Base-by-base conservation (phyloP, 1,140 invertebrate species). In the Aradophagus sp. region DNA sequence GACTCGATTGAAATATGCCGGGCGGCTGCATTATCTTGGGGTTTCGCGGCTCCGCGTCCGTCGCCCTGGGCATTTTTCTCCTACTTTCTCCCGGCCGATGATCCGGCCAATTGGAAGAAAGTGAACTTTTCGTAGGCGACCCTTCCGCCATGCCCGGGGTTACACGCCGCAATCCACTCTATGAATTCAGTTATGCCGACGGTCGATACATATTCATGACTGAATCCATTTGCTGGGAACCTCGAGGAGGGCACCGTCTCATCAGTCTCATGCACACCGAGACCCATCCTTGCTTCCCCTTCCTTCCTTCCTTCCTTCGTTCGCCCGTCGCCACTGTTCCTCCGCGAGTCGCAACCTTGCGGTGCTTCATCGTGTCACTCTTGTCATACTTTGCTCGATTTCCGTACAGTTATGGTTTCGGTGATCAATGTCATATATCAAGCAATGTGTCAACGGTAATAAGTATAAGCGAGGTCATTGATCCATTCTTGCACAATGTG, bases 141-240 rank as follows among this genome's bases (percentile, higher is more conserved):
- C 59, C 67, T 65, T 63, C 27, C 53, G 52, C 53, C 53, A 52
- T 58, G 65, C 55, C 44, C 39, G 48, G 17, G 48, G 61, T 56
- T 42, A 19, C 11, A 47, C 29, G 36, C 44, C 38, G 45, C 59
- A 27, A 19, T 39, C 13, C 39, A 32, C 65, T 71, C 68, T 77
- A 80, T 79, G 79, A 79, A 79, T 78, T 79, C 72, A 74, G 75
- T 80, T 80, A 81, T 80, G 73, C 75, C 70, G 77, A 48, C 41
- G 15, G 38, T 23, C 78, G 76, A 78, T 80, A 78, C 78, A 80
- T 81, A 81, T 81, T 81, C 77, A 80, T 80, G 76, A 47, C 50
- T 73, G 77, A 77, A 81, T 78, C 73, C 73, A 77, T 78, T 80
- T 73, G 78, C 76, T 74, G 77, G 68, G 78, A 76, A 80, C 78